These are phyloP conservation scores for Pristionchus mayeri DNA, from an alignment of 2,888 invertebrate species.

Conservation along the genomic window DNA sequence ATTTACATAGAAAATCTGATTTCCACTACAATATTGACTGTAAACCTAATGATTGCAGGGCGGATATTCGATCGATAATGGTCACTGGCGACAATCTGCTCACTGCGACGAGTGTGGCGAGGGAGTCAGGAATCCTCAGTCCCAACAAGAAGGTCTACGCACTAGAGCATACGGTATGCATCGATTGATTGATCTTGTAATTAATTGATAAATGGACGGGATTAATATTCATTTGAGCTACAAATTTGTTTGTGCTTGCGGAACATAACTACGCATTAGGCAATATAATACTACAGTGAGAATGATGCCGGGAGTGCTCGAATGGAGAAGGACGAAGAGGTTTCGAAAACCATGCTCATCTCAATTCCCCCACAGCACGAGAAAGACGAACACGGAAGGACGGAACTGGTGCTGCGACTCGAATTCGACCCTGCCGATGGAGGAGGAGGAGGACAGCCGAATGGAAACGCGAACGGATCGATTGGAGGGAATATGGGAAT, in stretches of 20 bases:
- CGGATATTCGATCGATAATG: conserved; percentile 88
- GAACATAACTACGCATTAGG: no score
- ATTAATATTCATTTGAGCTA: no score
- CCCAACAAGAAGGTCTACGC: conserved; percentile 68
- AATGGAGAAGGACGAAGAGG: no score
- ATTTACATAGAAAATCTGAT: no score
- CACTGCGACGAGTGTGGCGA: conserved; percentile 91
- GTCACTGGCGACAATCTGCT: conserved; percentile 94
- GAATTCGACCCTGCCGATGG: conserved; percentile 34
- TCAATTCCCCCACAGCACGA: conserved; percentile 16
- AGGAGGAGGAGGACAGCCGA: not conserved
- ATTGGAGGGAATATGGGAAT: conserved; percentile 25
- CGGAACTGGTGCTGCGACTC: conserved; percentile 26
- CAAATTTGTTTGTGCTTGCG: no score
- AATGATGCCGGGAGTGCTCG: no score
- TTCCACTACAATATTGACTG: no score
- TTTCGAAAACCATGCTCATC: no score
- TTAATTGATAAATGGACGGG: not conserved
- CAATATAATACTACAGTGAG: no score
- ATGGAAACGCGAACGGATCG: conserved; percentile 13
- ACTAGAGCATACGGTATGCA: conserved; percentile 54
- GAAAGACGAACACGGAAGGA: conserved; percentile 33
- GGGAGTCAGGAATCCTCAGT: conserved; percentile 83
- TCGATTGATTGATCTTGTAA: not conserved
- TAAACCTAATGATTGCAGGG: conserved; percentile 81